Conservation (phyloP, 2,113 vertebrate genomes). For the Microcebus lehilahytsara region DNA sequence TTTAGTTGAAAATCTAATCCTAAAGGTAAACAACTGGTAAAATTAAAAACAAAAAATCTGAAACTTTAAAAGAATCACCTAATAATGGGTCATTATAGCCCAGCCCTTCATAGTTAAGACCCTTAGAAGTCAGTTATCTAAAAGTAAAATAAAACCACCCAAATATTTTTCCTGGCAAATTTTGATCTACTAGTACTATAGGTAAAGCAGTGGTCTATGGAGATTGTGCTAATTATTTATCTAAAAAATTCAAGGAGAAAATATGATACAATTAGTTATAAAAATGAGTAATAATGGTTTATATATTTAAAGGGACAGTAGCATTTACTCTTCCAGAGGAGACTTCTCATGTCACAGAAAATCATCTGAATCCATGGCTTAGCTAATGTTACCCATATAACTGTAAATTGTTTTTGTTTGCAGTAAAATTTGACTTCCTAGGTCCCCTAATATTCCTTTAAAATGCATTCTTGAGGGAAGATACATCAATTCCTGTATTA, state of each 20-base stretch:
- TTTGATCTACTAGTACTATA: neutral
- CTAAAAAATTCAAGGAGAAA: neutral
- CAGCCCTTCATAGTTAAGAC: neutral
- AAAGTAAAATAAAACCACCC: neutral
- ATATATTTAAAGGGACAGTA: neutral
- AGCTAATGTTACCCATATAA: neutral
- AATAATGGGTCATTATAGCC: neutral
- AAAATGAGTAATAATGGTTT: neutral
- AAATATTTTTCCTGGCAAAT: neutral
- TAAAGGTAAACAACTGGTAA: slow-evolving; percentile 54
- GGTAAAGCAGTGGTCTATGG: neutral
- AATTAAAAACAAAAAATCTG: neutral
- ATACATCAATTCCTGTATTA: neutral
- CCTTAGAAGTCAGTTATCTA: neutral
- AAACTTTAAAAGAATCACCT: neutral
- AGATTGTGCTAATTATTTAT: neutral
- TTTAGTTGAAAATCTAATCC: slow-evolving; percentile 47
- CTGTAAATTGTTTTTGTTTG: neutral
- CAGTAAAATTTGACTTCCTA: neutral
- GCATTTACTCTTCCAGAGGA: neutral
- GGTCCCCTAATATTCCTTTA: neutral
- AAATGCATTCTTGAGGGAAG: neutral
- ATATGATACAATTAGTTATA: neutral
- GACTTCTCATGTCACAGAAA: neutral
- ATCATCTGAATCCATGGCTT: neutral